phyloP scores from a whole-genome alignment of 1,140 invertebrate species.

The Anthonomus grandis region DNA sequence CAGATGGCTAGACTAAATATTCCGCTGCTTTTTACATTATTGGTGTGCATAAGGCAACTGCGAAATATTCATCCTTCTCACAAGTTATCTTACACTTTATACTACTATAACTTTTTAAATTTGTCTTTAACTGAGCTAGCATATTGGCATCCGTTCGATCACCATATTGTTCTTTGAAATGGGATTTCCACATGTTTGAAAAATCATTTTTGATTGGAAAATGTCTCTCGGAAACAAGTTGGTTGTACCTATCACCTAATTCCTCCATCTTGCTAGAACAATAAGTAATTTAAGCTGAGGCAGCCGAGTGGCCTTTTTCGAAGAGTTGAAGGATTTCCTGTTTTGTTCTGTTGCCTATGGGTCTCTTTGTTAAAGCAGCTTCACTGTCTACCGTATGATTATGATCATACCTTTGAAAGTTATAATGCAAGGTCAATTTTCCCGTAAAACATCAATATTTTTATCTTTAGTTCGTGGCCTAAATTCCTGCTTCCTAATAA shows the following conservation, averaged over 20 bases:
- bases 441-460: no score
- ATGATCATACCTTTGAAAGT: no score
- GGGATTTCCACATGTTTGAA: slow-evolving; percentile 1
- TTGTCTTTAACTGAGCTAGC: neutral
- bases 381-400: neutral
- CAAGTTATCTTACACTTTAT: neutral
- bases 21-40: slow-evolving; percentile 11
- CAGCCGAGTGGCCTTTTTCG: slow-evolving; percentile 7
- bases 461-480: no score
- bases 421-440: no score
- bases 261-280: slow-evolving; percentile 8
- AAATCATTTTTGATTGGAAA: slow-evolving; percentile 11
- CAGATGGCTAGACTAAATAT: slow-evolving; percentile 5
- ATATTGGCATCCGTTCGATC: neutral
- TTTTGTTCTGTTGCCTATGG: neutral
- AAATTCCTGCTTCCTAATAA: no score
- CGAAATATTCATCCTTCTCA: slow-evolving; percentile 3
- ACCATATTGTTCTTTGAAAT: slow-evolving; percentile 8
- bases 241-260: slow-evolving; percentile 2
- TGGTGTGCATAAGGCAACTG: slow-evolving; percentile 10
- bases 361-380: neutral
- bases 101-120: neutral
- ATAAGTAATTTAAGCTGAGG: slow-evolving; percentile 2
- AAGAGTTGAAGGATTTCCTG: slow-evolving; percentile 3
- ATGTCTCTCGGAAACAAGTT: slow-evolving; percentile 1